Base-by-base conservation (phyloP, 1,140 invertebrate genomes). In the Macrostomum lignano region DNA sequence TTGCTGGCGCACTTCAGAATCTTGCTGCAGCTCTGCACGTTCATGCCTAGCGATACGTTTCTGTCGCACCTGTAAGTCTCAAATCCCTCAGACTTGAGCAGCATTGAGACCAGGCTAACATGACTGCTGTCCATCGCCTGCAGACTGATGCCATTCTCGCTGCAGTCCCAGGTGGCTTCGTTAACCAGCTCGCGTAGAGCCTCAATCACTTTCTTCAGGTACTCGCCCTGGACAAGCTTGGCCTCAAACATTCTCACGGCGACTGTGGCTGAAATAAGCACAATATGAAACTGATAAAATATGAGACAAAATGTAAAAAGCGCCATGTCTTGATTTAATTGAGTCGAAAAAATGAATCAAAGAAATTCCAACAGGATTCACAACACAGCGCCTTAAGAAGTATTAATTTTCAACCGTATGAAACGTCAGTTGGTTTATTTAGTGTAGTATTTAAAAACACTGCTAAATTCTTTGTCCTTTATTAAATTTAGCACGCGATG, bases 71-170 rank as follows among this genome's bases (percentile, higher is more conserved):
- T 68, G 55, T 78, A 98, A 49, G 86, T 84, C 48, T 96, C 86
- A 48, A 98, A 98, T 17, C 88, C 86, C 59, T 94, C 86, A 40
- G 74, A 73, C 49, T 77, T 66, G 13, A 98, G 60, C 43, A 71
- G 76, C 17, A 98, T 60, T 1, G 84, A 86, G 4, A 98, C 88
- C 28, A 98, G 65, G 35, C 78, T 84, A 33, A 98, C 88, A 60
- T 98, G 91, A 40, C 82, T 84, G 54, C 78, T 91, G 60, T 98
- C 91, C 88, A 98, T 98, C 25, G 88, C 86, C 42, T 63, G 62
- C 7, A 93, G 65, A 52, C 82, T 78, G 40, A 98, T 82, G 3
- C 88, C 88, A 41, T 74, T 77, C 50, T 88, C 77, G 5, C 77
- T 78, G 60, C 86, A 96, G 60, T 98, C 91, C 58, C 88, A 96